Evolutionary conservation across 2,888 invertebrate species (phyloP), one percentile per base, ranked within the genome.

Genomic region (Synanthedon formicaeformis): DNA sequence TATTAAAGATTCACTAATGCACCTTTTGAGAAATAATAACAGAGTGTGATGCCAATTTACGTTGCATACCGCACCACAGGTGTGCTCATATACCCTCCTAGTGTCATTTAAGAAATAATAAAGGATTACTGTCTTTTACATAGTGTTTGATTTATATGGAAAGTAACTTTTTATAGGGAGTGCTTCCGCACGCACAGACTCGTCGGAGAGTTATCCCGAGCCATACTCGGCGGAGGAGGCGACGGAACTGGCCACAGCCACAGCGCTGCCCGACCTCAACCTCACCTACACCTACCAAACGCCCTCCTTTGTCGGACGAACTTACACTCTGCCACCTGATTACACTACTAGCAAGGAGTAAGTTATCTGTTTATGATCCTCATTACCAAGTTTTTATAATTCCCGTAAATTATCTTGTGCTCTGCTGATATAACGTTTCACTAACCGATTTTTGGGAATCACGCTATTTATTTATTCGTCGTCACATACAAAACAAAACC

Each of bases 171-270:
- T 16, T 16, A 16, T 18, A 86, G 86, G 83, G 83, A 81, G 77
- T 60, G 54, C 68, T 3, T 80, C 83, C 3, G 69, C 63, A 6
- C 77, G 78, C 54, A 84, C 85, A 0, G 85, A 84, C 14, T 87
- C 86, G 0, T 85, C 86, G 0, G 83, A 83, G 51, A 82, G 81
- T 61, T 87, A 86, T 60, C 84, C 84, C 0, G 86, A 86, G 60
- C 86, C 87, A 3, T 85, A 85, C 66, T 82, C 69, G 79, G 78
- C 63, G 0, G 84, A 83, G 55, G 82, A 81, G 18, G 75, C 69
- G 12, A 81, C 84, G 0, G 82, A 82, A 51, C 63, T 79, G 49
- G 76, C 78, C 3, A 73, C 78, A 1, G 78, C 69, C 60, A 4
- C 62, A 61, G 41, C 56, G 57, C 58, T 78, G 50, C 73, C 65